Evolutionary conservation across 2,888 invertebrate genomes (phyloP).

Genomic region (Globia sparganii): DNA sequence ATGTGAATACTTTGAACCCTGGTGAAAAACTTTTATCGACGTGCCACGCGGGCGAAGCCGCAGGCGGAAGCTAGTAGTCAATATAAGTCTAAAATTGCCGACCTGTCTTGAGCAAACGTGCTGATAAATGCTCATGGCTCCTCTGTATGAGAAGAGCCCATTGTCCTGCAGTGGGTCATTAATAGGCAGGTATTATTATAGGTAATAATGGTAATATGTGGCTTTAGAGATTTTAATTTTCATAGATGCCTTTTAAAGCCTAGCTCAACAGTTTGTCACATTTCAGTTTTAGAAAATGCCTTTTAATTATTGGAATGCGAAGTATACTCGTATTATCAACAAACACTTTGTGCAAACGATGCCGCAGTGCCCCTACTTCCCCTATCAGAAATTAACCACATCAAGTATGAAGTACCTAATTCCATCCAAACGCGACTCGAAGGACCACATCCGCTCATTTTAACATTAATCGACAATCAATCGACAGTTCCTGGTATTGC

Average conservation of each 20-base stretch:
- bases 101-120: not conserved
- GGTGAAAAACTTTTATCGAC: too few relatives aligned
- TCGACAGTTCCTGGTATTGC: slow-evolving; percentile 26
- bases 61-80: too few relatives aligned
- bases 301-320: not conserved
- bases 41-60: too few relatives aligned
- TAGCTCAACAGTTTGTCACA: not conserved
- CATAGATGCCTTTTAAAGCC: not conserved
- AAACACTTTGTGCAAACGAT: not conserved
- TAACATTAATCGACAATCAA: slow-evolving; percentile 7
- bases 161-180: not conserved
- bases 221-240: not conserved
- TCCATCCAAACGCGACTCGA: slow-evolving; percentile 2
- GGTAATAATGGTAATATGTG: too few relatives aligned
- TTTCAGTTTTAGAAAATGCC: not conserved
- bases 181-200: not conserved
- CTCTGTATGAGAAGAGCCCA: not conserved
- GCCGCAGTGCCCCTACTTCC: too few relatives aligned
- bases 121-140: not conserved
- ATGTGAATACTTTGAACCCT: too few relatives aligned
- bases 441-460: slow-evolving; percentile 23
- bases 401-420: not conserved
- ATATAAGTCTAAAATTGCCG: not conserved
- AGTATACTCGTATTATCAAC: not conserved
- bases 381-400: not conserved